These are phyloP conservation scores for Ormyrus nitidulus DNA, from an alignment of 2,888 invertebrate species.

Conservation along the genomic window DNA sequence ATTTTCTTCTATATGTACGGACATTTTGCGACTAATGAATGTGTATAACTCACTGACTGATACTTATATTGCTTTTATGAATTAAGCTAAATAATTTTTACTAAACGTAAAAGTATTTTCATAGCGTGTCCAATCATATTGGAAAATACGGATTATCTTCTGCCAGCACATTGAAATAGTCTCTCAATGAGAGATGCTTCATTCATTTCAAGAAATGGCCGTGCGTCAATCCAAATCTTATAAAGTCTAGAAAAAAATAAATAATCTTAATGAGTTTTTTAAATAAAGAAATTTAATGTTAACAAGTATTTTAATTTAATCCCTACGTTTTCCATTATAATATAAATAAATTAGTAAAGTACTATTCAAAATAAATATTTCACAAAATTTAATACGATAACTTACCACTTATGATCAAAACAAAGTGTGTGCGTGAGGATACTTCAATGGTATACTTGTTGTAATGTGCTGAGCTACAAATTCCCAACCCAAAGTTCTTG, in stretches of 20 bases:
- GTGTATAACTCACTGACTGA: slow-evolving; percentile 51
- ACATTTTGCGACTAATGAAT: slow-evolving; percentile 53
- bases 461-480: slow-evolving; percentile 80
- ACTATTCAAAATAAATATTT: background rate
- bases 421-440: slow-evolving; percentile 82
- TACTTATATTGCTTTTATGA: slow-evolving; percentile 54
- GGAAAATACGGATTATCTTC: slow-evolving; percentile 51
- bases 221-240: slow-evolving; percentile 45
- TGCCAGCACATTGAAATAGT: slow-evolving; percentile 26
- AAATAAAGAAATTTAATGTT: slow-evolving; percentile 45
- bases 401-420: slow-evolving; percentile 78
- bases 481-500: slow-evolving; percentile 83
- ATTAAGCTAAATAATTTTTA: slow-evolving; percentile 51
- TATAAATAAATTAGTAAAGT: background rate
- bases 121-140: slow-evolving; percentile 45
- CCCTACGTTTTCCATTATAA: background rate
- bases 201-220: slow-evolving; percentile 47
- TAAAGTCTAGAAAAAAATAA: slow-evolving; percentile 43
- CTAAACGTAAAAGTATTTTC: slow-evolving; percentile 51
- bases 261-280: slow-evolving; percentile 42
- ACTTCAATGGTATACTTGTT: slow-evolving; percentile 81
- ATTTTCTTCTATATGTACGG: slow-evolving; percentile 38
- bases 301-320: slow-evolving; percentile 12
- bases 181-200: slow-evolving; percentile 39
- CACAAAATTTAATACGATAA: background rate